These are phyloP conservation scores for Agrochola lota DNA, from an alignment of 2,888 invertebrate species.

Conservation along the genomic window DNA sequence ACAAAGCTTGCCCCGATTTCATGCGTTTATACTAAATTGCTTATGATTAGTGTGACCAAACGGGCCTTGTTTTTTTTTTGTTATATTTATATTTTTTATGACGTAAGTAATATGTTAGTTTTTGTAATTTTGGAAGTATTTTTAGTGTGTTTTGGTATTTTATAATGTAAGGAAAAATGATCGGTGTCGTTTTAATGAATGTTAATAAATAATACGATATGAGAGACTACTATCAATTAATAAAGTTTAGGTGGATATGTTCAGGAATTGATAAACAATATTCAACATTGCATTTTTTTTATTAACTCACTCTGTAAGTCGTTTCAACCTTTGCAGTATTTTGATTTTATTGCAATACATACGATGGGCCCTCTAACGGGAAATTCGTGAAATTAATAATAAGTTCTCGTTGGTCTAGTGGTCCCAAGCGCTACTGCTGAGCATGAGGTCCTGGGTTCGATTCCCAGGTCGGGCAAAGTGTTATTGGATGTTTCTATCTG, in stretches of 20 bases:
- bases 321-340: background rate
- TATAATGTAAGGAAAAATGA: constrained; percentile 36
- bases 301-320: no score
- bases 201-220: constrained; percentile 21
- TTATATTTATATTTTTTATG: constrained; percentile 61
- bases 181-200: constrained; percentile 25
- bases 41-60: constrained; percentile 84
- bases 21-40: constrained; percentile 84
- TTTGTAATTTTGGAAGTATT: constrained; percentile 62
- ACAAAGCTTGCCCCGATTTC: constrained; percentile 85
- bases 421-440: no score
- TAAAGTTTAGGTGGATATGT: background rate
- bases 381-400: background rate
- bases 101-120: constrained; percentile 69
- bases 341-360: background rate
- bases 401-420: no score
- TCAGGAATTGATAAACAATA: background rate
- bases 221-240: background rate
- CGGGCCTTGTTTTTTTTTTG: constrained; percentile 59
- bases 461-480: no score
- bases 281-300: background rate
- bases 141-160: constrained; percentile 60
- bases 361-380: no score
- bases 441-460: no score
- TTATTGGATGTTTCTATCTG: no score